Conservation (phyloP, 2,888 invertebrate genomes). For the Lasioglossum marginatum region DNA sequence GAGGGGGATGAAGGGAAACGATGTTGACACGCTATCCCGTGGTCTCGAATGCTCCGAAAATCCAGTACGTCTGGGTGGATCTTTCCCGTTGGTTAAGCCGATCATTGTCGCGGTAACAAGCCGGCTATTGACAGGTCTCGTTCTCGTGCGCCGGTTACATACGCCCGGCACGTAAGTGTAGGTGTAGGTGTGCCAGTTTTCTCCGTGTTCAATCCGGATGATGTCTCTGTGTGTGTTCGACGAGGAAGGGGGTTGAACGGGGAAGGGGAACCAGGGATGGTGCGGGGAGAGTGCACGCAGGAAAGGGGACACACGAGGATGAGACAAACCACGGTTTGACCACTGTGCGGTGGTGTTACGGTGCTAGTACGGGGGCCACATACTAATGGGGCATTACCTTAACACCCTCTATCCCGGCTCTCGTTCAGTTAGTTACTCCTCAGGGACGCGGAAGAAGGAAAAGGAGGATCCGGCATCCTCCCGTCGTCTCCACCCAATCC, state of each 20-base stretch:
- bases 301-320: slow-evolving; percentile 58
- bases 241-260: background rate
- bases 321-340: slow-evolving; percentile 77
- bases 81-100: slow-evolving; percentile 83
- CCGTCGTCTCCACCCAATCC: background rate
- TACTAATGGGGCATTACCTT: slow-evolving; percentile 84
- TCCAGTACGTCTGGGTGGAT: slow-evolving; percentile 75
- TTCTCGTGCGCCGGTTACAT: slow-evolving; percentile 59
- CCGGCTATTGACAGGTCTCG: slow-evolving; percentile 82
- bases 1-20: slow-evolving; percentile 42
- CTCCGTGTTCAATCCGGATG: slow-evolving; percentile 15
- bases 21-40: slow-evolving; percentile 72
- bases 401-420: slow-evolving; percentile 81
- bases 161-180: slow-evolving; percentile 58
- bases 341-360: slow-evolving; percentile 77
- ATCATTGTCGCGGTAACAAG: slow-evolving; percentile 83
- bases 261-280: background rate
- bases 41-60: slow-evolving; percentile 59
- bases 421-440: slow-evolving; percentile 84
- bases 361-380: slow-evolving; percentile 81
- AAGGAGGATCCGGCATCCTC: slow-evolving; percentile 31
- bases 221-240: background rate
- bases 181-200: slow-evolving; percentile 8
- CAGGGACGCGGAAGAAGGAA: slow-evolving; percentile 74
- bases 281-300: background rate